phyloP scores from a whole-genome alignment of 2,888 invertebrate species.

The Drosophila anomelani region DNA sequence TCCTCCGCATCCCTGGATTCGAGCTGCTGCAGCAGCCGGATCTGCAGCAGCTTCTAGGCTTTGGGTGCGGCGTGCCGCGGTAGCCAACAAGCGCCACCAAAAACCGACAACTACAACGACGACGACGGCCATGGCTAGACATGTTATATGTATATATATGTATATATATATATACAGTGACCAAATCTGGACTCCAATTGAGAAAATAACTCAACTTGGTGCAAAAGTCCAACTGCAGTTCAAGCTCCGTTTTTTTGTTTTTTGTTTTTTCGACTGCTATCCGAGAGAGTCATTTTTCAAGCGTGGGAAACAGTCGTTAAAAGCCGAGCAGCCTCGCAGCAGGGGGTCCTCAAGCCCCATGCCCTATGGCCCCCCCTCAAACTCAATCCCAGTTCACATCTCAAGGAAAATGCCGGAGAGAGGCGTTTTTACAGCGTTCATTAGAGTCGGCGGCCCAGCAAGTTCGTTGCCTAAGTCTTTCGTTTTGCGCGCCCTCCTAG shows the following conservation, averaged over 20 bases:
- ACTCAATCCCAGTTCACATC: no score
- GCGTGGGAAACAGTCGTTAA: constrained; percentile 39
- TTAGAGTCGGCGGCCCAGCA: constrained; percentile 16
- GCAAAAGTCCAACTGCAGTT: constrained; percentile 7
- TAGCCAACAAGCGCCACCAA: constrained; percentile 74
- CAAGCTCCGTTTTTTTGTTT: constrained; percentile 1
- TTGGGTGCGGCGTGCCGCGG: constrained; percentile 69
- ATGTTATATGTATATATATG: constrained; percentile 38
- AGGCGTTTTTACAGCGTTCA: constrained; percentile 18
- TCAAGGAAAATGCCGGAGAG: constrained; percentile 1
- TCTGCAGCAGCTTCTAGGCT: constrained; percentile 37
- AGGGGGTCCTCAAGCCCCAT: background rate
- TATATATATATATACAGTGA: background rate
- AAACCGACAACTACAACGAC: constrained; percentile 27
- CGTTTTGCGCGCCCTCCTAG: constrained; percentile 44
- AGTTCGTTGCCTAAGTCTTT: constrained; percentile 79
- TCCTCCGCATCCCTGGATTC: constrained; percentile 6
- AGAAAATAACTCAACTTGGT: constrained; percentile 1
- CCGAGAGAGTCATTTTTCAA: constrained; percentile 38
- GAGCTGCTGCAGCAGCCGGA: constrained; percentile 6
- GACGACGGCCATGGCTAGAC: constrained; percentile 50
- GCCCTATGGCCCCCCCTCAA: background rate
- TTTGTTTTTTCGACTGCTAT: background rate
- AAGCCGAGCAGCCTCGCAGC: constrained; percentile 6
- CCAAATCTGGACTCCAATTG: constrained; percentile 21